Percentiles rank a stretch among this genome's conserved stretches.
Evolutionary conservation across 2,113 vertebrate species (phyloP).

Genomic region (Carettochelys insculpta): DNA sequence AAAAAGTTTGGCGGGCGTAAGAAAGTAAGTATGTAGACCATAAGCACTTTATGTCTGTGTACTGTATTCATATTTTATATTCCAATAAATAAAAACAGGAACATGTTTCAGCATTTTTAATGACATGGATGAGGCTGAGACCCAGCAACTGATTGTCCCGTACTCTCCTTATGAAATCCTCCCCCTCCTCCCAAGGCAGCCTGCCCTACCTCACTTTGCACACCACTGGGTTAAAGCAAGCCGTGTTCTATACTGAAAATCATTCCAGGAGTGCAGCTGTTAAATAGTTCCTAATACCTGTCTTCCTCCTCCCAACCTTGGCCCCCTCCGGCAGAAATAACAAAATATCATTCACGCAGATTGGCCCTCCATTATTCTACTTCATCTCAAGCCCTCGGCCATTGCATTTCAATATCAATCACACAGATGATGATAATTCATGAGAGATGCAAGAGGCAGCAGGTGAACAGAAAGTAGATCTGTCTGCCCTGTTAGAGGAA

Average conservation of each 20-base stretch:
- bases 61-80: no score
- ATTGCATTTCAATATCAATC: constrained; percentile 61
- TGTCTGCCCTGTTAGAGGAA: constrained; percentile 9
- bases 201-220: no score
- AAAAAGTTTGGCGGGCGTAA: no score
- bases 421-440: constrained; percentile 4
- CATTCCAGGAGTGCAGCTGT: background rate
- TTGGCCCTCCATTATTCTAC: background rate
- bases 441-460: constrained; percentile 22
- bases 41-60: no score
- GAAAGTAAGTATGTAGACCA: no score
- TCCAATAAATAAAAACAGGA: no score
- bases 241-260: background rate
- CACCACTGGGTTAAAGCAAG: background rate
- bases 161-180: no score
- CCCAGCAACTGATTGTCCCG: no score
- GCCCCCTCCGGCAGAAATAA: background rate
- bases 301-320: background rate
- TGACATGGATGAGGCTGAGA: no score
- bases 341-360: background rate
- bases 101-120: no score
- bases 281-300: background rate
- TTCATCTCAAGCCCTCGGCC: background rate
- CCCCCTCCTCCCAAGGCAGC: no score
- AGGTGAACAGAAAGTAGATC: background rate